These are phyloP conservation scores for Halictus ligatus DNA, from an alignment of 2,888 invertebrate genomes.

Conservation along the genomic window DNA sequence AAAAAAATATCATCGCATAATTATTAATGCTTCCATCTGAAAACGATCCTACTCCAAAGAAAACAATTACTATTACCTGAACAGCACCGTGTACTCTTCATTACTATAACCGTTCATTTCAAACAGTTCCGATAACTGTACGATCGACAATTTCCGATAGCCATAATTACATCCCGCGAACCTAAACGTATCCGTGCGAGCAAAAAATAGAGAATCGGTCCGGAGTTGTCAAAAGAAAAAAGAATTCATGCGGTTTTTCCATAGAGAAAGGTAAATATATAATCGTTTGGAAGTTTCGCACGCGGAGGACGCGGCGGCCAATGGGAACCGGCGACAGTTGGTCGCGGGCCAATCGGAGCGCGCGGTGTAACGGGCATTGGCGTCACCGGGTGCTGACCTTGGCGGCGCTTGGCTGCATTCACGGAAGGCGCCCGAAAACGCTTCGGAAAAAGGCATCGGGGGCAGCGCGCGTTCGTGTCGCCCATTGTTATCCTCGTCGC, in stretches of 20 bases:
- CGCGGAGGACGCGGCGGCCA: background rate
- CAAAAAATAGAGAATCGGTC: background rate
- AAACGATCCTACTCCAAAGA: background rate
- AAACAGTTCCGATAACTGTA: background rate
- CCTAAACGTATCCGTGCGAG: background rate
- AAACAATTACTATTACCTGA: background rate
- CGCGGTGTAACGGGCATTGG: conserved; percentile 26
- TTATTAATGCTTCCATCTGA: background rate
- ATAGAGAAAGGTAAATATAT: conserved; percentile 27
- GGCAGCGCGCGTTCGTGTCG: conserved; percentile 77
- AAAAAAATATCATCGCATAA: background rate
- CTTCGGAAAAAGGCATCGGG: conserved; percentile 71
- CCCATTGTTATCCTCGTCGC: conserved; percentile 82
- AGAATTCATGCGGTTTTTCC: background rate
- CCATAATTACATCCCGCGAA: background rate
- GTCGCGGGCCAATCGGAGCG: conserved; percentile 45
- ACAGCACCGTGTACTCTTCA: background rate
- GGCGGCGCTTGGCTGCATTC: conserved; percentile 65
- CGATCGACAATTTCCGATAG: background rate
- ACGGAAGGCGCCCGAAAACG: conserved; percentile 72
- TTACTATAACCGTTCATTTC: background rate
- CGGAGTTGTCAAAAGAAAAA: background rate
- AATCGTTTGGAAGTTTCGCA: conserved; percentile 10
- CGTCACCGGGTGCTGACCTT: conserved; percentile 66
- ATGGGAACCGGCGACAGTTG: conserved; percentile 23